Percentiles rank a stretch among this genome's conserved stretches.
phyloP scores from a whole-genome alignment of 2,888 invertebrate genomes.

The Drosophila anomelani region DNA sequence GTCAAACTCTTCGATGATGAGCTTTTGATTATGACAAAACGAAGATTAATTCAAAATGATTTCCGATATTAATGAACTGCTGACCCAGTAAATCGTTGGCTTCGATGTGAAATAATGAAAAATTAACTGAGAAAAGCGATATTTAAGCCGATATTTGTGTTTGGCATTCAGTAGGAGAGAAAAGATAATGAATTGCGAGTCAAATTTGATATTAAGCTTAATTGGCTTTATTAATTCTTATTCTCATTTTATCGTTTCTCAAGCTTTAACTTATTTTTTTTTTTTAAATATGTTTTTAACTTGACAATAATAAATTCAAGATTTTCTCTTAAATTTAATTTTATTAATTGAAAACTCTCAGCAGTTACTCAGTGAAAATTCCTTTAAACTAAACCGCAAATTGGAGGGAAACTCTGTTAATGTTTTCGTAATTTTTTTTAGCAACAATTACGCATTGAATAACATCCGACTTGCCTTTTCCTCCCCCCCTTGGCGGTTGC shows the following conservation, averaged over 20 bases:
- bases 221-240: too few relatives aligned
- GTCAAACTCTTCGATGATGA: slow-evolving; percentile 1
- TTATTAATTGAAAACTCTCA: background rate
- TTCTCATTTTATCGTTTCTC: too few relatives aligned
- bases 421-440: slow-evolving; percentile 16
- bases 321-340: too few relatives aligned
- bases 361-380: background rate
- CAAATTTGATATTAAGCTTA: background rate
- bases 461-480: slow-evolving; percentile 41
- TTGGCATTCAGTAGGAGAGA: background rate
- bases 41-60: slow-evolving; percentile 11
- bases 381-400: slow-evolving; percentile 5
- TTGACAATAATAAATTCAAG: too few relatives aligned
- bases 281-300: too few relatives aligned
- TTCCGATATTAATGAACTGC: slow-evolving; percentile 14
- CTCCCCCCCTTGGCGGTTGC: too few relatives aligned
- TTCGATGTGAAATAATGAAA: slow-evolving; percentile 5
- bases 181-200: background rate
- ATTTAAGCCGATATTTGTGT: background rate
- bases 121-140: background rate
- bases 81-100: slow-evolving; percentile 6
- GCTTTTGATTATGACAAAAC: slow-evolving; percentile 27
- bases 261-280: too few relatives aligned
- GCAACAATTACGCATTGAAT: slow-evolving; percentile 12
- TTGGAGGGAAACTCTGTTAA: background rate